Evolutionary conservation across 1,140 invertebrate genomes (phyloP).

Genomic region (Caenorhabditis brenneri): DNA sequence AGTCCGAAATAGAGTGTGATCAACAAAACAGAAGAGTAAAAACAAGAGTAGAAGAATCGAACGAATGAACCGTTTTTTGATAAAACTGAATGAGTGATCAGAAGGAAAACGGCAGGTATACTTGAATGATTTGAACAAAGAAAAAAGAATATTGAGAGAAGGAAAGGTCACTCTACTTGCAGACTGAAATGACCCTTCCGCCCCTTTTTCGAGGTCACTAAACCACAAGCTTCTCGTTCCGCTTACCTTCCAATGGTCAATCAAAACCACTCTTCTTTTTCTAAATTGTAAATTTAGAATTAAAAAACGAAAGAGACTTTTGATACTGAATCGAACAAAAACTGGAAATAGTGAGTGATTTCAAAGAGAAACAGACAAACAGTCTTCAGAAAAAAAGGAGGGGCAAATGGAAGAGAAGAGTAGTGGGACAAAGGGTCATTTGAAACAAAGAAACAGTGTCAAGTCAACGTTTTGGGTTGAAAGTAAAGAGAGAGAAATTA

Average conservation of each 20-base stretch:
- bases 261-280: not conserved
- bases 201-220: conserved; percentile 18
- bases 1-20: too few species aligned
- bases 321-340: not conserved
- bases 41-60: not conserved
- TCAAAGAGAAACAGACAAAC: conserved; percentile 1
- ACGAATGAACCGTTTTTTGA: not conserved
- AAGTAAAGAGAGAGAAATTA: conserved; percentile 35
- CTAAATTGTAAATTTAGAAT: not conserved
- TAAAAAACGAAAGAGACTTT: not conserved
- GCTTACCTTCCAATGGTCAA: not conserved
- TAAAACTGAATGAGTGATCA: conserved; percentile 8
- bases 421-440: conserved; percentile 36
- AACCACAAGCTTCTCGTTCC: conserved; percentile 21
- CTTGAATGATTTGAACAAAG: not conserved
- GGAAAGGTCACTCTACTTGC: conserved; percentile 8
- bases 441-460: conserved; percentile 41
- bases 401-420: not conserved
- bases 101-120: not conserved
- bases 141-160: not conserved
- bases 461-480: conserved; percentile 4
- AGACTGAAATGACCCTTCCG: conserved; percentile 22
- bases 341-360: not conserved
- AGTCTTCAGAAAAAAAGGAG: not conserved
- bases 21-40: not conserved